Evolutionary conservation across 2,113 vertebrate species (phyloP).

Genomic region (Perca fluviatilis): DNA sequence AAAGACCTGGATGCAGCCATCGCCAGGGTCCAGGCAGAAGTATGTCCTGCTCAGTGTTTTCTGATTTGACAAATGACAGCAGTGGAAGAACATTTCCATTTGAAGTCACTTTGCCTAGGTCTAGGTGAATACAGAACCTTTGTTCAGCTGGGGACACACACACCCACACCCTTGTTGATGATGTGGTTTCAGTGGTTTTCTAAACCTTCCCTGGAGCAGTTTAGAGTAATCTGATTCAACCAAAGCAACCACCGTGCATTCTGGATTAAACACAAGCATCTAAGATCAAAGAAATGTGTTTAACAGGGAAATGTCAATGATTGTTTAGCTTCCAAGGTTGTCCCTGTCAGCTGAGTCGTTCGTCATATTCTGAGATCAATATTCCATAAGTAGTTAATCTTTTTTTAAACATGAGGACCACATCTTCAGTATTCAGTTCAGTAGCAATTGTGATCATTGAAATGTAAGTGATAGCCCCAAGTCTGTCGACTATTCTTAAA

Average conservation of each 20-base stretch:
- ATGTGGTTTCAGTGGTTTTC: neutral
- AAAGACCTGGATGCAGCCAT: slow-evolving; percentile 92
- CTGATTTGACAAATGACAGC: slow-evolving; percentile 3
- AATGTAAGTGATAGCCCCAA: neutral
- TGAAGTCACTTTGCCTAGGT: neutral
- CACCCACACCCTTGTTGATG: neutral
- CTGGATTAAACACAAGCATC: neutral
- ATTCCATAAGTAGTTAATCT: neutral
- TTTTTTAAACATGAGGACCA: neutral
- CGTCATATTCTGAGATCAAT: neutral
- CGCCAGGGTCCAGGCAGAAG: slow-evolving; percentile 80
- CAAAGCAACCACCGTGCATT: neutral
- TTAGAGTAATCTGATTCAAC: slow-evolving; percentile 3
- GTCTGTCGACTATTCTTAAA: neutral
- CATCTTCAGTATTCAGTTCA: neutral
- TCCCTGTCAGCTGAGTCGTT: neutral
- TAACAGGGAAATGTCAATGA: neutral
- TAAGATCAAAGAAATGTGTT: neutral
- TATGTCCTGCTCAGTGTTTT: slow-evolving; percentile 25
- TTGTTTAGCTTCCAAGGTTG: neutral
- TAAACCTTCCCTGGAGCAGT: neutral
- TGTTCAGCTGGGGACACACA: neutral
- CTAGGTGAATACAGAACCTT: neutral
- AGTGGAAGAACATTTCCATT: neutral
- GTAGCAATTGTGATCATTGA: neutral